Conservation (phyloP, 2,888 invertebrate species). For the Actias luna region DNA sequence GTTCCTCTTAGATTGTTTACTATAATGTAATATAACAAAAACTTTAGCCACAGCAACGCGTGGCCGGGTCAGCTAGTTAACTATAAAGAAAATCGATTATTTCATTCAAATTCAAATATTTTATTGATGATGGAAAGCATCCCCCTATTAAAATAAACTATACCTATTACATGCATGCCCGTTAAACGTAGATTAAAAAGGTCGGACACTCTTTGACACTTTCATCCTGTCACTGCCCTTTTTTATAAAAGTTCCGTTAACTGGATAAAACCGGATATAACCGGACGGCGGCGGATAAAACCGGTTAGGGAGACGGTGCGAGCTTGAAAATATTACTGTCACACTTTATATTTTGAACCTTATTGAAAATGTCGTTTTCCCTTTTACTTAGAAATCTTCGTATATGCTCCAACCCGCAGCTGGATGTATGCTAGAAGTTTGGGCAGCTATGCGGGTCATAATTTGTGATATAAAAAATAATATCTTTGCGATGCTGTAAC, state of each 20-base stretch:
- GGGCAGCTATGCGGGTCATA: background rate
- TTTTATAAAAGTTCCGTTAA: constrained; percentile 30
- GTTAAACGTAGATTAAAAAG: constrained; percentile 23
- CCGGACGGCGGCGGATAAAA: constrained; percentile 20
- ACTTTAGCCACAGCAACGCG: too few species aligned
- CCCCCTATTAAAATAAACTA: background rate
- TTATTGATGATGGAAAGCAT: background rate
- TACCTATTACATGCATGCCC: background rate
- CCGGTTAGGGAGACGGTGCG: constrained; percentile 14
- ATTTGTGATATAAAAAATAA: background rate
- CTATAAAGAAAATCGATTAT: too few species aligned
- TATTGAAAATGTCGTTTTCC: background rate
- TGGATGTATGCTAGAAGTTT: background rate
- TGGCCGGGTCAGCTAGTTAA: too few species aligned
- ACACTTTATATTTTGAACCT: background rate
- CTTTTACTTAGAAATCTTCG: background rate
- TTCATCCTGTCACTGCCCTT: constrained; percentile 26
- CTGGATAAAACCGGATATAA: constrained; percentile 26
- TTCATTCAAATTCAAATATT: too few species aligned
- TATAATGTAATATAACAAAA: too few species aligned
- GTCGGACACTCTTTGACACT: constrained; percentile 24
- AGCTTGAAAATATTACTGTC: background rate
- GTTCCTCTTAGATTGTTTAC: too few species aligned
- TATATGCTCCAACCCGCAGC: background rate
- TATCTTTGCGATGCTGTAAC: too few species aligned